Evolutionary conservation across 1,140 invertebrate species (phyloP).

Genomic region (Drosophila cardini): DNA sequence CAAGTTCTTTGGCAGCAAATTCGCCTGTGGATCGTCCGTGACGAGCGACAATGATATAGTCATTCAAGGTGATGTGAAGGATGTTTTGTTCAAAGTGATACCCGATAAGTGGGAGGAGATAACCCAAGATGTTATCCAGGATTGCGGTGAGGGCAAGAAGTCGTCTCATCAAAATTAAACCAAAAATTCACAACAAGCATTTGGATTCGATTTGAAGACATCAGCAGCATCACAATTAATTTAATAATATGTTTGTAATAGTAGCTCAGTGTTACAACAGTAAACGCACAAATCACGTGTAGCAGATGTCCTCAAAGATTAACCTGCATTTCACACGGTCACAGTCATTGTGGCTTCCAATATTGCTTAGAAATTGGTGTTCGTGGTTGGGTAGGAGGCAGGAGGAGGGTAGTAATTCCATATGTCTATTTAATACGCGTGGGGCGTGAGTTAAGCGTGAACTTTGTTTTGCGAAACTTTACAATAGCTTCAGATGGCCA

Average conservation of each 20-base stretch:
- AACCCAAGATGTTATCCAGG: not conserved
- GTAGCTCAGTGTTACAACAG: constrained; percentile 67
- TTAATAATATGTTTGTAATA: constrained; percentile 58
- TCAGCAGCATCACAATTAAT: constrained; percentile 42
- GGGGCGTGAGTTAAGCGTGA: constrained; percentile 29
- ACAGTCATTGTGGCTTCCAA: constrained; percentile 50
- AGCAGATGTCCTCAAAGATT: constrained; percentile 47
- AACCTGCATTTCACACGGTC: constrained; percentile 49
- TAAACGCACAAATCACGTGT: constrained; percentile 46
- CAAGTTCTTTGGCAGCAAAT: constrained; percentile 98
- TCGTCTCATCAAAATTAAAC: constrained; percentile 84
- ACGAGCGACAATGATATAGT: constrained; percentile 99
- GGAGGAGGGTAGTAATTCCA: constrained; percentile 1
- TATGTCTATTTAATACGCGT: constrained; percentile 1
- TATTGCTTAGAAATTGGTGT: constrained; percentile 67
- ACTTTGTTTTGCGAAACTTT: constrained; percentile 59
- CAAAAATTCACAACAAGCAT: constrained; percentile 1
- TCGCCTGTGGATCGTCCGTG: constrained; percentile 99
- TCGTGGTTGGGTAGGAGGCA: not conserved
- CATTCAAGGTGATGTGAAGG: constrained; percentile 98
- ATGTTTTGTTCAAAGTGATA: constrained; percentile 97
- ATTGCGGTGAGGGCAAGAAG: constrained; percentile 31
- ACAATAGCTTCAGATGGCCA: constrained; percentile 94
- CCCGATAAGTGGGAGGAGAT: constrained; percentile 92
- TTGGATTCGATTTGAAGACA: constrained; percentile 35